These are phyloP conservation scores for Archilochus colubris DNA, from an alignment of 2,113 vertebrate species.

Conservation along the genomic window DNA sequence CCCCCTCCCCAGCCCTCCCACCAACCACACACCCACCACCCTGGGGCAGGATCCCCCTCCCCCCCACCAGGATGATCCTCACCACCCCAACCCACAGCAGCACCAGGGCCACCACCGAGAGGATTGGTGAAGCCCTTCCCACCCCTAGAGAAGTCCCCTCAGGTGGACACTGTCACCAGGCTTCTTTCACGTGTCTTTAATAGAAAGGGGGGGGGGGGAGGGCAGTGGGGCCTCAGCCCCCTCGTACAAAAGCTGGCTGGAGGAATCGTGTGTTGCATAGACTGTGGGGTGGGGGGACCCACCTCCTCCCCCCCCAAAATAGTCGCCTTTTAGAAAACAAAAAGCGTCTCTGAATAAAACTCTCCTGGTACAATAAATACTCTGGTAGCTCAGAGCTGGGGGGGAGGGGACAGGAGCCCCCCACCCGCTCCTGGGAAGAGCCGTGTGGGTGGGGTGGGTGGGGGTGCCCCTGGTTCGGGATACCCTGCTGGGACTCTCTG, in stretches of 20 bases:
- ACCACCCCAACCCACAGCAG: neutral
- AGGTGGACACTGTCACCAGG: neutral
- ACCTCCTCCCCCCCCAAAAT: slow-evolving; percentile 52
- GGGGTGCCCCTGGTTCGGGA: neutral
- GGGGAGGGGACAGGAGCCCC: too few relatives aligned
- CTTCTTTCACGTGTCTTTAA: slow-evolving; percentile 50
- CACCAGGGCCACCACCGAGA: fast-evolving
- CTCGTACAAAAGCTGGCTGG: slow-evolving; percentile 43
- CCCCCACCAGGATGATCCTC: neutral
- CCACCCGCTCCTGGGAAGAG: neutral
- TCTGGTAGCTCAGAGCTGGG: neutral
- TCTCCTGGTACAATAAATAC: slow-evolving; percentile 71
- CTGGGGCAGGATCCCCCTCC: fast-evolving
- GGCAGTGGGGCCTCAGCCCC: neutral
- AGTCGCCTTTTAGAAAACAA: slow-evolving; percentile 69
- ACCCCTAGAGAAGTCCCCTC: fast-evolving
- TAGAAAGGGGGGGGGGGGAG: slow-evolving; percentile 13
- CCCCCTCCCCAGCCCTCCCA: neutral
- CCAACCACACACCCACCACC: neutral
- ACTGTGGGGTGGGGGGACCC: slow-evolving; percentile 15
- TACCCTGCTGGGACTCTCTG: too few relatives aligned
- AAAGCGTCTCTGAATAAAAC: slow-evolving; percentile 53
- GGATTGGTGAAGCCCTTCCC: neutral
- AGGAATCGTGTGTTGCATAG: slow-evolving; percentile 63
- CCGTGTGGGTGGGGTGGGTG: too few relatives aligned